A percentile compares a stretch with the other conserved stretches of the same genome.
These are phyloP conservation scores for Mormoops blainvillei DNA, from an alignment of 2,113 vertebrate genomes.

Conservation along the genomic window DNA sequence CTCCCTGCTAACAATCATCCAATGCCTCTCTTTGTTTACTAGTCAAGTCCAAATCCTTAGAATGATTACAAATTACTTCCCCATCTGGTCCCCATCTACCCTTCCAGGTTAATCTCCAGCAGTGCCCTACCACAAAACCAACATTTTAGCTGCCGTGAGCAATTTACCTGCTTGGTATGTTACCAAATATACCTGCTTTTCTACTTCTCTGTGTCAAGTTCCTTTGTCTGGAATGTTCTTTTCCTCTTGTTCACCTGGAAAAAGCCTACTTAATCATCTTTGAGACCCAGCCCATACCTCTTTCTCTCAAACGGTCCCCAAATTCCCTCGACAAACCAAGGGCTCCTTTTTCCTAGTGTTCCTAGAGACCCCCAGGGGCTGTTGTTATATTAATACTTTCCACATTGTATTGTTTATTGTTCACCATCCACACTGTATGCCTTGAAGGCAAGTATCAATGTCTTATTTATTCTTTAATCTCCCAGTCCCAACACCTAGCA, in stretches of 20 bases:
- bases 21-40: background rate
- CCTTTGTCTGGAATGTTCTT: background rate
- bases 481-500: background rate
- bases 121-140: background rate
- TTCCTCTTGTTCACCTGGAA: background rate
- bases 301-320: background rate
- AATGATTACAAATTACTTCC: background rate
- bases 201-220: background rate
- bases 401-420: background rate
- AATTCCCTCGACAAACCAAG: background rate
- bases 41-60: background rate
- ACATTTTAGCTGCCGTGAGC: background rate
- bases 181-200: background rate
- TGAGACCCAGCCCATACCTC: background rate
- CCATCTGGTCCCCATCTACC: background rate
- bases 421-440: background rate
- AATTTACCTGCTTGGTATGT: background rate
- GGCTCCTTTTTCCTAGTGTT: background rate
- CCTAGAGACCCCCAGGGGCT: background rate
- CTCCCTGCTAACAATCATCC: background rate
- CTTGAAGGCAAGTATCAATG: background rate
- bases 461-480: slow-evolving; percentile 13
- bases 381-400: background rate
- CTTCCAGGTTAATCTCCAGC: background rate
- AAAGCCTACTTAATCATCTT: background rate